phyloP scores from a whole-genome alignment of 1,140 invertebrate genomes.

The Achroia grisella region DNA sequence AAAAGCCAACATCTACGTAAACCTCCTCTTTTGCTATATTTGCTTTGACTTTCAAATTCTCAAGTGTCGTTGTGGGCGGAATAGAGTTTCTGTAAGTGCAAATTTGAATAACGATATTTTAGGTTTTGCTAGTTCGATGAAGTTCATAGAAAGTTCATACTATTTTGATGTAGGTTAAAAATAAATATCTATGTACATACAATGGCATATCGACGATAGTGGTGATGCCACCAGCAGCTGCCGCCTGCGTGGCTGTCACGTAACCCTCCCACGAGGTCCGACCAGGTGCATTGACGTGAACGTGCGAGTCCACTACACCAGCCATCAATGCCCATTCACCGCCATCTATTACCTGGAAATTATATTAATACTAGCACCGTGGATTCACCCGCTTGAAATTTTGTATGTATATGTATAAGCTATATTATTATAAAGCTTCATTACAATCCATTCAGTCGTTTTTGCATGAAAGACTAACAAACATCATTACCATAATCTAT shows the following conservation, averaged over 20 bases:
- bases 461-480: too few species aligned
- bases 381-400: too few species aligned
- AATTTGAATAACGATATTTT: too few species aligned
- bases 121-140: too few species aligned
- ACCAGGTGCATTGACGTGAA: slow-evolving; percentile 92
- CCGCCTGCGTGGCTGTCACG: slow-evolving; percentile 79
- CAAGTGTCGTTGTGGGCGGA: slow-evolving; percentile 79
- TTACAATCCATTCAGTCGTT: too few species aligned
- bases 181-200: too few species aligned
- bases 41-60: slow-evolving; percentile 77
- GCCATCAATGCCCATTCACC: slow-evolving; percentile 80
- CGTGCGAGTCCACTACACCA: slow-evolving; percentile 91
- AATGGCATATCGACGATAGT: slow-evolving; percentile 84
- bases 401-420: too few species aligned
- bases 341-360: slow-evolving; percentile 75
- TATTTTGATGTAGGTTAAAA: too few species aligned
- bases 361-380: too few species aligned
- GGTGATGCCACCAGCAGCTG: slow-evolving; percentile 82
- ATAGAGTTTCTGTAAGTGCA: slow-evolving; percentile 81
- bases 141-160: too few species aligned
- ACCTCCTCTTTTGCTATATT: slow-evolving; percentile 75
- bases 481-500: too few species aligned
- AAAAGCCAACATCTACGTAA: slow-evolving; percentile 83
- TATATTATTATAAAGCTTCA: too few species aligned
- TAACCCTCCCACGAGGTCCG: slow-evolving; percentile 84